A percentile compares a stretch with the other conserved stretches of the same genome.
phyloP scores from a whole-genome alignment of 2,888 invertebrate species.

The Zhuqinia jingwanae region DNA sequence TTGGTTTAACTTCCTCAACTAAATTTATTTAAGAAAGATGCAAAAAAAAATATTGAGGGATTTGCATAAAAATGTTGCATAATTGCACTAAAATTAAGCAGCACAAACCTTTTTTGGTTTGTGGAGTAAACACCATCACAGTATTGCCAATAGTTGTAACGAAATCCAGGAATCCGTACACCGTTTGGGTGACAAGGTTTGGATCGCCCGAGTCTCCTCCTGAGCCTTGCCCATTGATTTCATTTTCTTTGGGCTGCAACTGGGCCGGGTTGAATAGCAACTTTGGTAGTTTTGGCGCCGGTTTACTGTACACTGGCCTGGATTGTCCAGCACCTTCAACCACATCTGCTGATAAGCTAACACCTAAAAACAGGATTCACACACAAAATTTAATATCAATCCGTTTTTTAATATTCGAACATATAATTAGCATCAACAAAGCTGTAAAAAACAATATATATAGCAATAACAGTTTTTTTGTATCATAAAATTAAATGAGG shows the following conservation, averaged over 20 bases:
- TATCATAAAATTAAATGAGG: not conserved
- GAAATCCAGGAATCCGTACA: constrained; percentile 96
- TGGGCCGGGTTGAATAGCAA: constrained; percentile 71
- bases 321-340: constrained; percentile 75
- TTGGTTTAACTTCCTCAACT: constrained; percentile 64
- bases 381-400: not conserved
- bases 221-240: constrained; percentile 52
- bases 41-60: too few species aligned
- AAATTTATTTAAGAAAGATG: not conserved
- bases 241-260: constrained; percentile 57
- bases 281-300: constrained; percentile 77
- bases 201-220: constrained; percentile 79
- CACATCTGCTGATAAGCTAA: constrained; percentile 36
- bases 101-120: constrained; percentile 83
- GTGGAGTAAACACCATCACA: constrained; percentile 96
- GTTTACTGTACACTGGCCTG: constrained; percentile 80
- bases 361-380: constrained; percentile 17
- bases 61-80: not conserved
- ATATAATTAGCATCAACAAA: not conserved
- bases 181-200: constrained; percentile 90
- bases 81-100: too few species aligned
- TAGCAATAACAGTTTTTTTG: not conserved
- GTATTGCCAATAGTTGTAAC: constrained; percentile 97
- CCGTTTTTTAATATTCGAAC: not conserved
- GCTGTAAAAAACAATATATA: not conserved